phyloP scores from a whole-genome alignment of 2,888 invertebrate genomes.

The Hydriomena furcata region DNA sequence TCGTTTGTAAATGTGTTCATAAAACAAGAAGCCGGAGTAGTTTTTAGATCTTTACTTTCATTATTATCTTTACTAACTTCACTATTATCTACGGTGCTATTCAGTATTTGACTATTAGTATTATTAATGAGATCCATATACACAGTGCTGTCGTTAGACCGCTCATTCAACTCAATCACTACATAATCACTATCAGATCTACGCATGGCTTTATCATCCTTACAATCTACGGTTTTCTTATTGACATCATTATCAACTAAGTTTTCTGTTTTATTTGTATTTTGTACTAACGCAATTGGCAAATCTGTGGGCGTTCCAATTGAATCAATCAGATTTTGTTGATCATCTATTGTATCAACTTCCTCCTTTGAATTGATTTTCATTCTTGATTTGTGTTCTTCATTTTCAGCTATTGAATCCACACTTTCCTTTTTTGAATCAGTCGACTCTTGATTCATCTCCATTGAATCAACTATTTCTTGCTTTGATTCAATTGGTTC shows the following conservation, averaged over 20 bases:
- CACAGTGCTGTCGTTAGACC: conserved; percentile 52
- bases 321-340: conserved; percentile 37
- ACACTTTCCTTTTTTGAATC: conserved; percentile 39
- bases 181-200: conserved; percentile 45
- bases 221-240: conserved; percentile 34
- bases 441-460: conserved; percentile 17
- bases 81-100: conserved; percentile 42
- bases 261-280: conserved; percentile 43
- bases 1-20: conserved; percentile 54
- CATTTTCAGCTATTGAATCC: conserved; percentile 30
- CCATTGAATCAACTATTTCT: conserved; percentile 23
- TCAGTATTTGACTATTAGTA: conserved; percentile 54
- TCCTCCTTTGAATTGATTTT: neutral
- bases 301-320: conserved; percentile 41
- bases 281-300: conserved; percentile 74
- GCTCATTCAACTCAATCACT: conserved; percentile 35
- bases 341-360: conserved; percentile 29
- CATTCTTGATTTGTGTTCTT: conserved; percentile 10
- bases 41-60: conserved; percentile 20
- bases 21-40: conserved; percentile 32
- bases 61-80: conserved; percentile 40
- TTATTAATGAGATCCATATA: conserved; percentile 72
- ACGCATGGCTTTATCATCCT: conserved; percentile 29
- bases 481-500: conserved; percentile 13
- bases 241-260: conserved; percentile 33